phyloP scores from a whole-genome alignment of 2,113 vertebrate species.

The Halcyon senegalensis region DNA sequence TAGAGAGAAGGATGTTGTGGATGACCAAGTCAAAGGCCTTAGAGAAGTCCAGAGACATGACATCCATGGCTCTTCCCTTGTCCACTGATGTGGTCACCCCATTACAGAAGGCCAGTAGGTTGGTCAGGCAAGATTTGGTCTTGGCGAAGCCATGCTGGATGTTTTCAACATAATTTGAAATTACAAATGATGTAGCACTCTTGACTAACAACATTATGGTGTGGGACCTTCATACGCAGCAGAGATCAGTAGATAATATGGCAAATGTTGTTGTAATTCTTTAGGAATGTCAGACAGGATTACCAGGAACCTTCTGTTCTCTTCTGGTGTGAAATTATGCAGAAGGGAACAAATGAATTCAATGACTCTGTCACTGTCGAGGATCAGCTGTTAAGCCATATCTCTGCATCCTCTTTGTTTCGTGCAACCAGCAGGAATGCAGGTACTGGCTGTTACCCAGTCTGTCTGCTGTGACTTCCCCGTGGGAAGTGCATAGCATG shows the following conservation, averaged over 20 bases:
- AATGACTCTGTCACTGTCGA: background rate
- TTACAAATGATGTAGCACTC: background rate
- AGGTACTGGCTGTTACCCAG: background rate
- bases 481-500: background rate
- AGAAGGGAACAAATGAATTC: slow-evolving; percentile 27
- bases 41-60: too few species aligned
- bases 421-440: background rate
- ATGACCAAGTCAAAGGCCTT: background rate
- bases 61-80: background rate
- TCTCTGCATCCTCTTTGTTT: slow-evolving; percentile 11
- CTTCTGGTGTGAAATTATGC: slow-evolving; percentile 15
- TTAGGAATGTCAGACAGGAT: slow-evolving; percentile 13
- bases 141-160: background rate
- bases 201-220: background rate
- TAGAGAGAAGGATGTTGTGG: background rate
- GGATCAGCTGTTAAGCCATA: slow-evolving; percentile 4
- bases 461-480: background rate
- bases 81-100: background rate
- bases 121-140: background rate
- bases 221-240: background rate
- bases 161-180: background rate
- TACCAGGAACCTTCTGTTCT: slow-evolving; percentile 1
- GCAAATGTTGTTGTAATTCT: background rate
- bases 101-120: background rate
- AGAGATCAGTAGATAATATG: background rate